Evolutionary conservation across 2,113 vertebrate species (phyloP).

Genomic region (Sylvietta virens): DNA sequence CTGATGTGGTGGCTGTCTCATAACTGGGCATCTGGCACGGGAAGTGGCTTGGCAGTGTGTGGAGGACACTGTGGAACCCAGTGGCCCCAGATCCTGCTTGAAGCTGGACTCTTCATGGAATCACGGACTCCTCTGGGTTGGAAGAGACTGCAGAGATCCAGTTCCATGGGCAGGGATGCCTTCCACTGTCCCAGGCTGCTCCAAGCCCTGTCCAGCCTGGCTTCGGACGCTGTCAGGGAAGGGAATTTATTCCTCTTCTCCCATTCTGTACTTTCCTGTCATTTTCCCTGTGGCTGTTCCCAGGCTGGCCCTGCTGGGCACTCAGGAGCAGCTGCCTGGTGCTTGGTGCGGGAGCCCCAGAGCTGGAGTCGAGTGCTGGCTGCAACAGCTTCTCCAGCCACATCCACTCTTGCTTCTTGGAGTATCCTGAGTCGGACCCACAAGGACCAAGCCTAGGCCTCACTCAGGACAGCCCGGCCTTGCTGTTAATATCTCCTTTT

Average conservation of each 20-base stretch:
- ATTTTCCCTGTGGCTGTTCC: accelerated
- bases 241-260: neutral
- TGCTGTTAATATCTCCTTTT: accelerated
- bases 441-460: neutral
- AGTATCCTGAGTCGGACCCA: accelerated
- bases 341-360: neutral
- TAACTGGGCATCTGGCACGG: neutral
- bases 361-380: neutral
- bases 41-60: neutral
- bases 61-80: accelerated
- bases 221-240: neutral
- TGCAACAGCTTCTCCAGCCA: neutral
- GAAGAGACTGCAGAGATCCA: neutral
- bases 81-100: accelerated
- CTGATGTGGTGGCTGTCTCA: constrained; percentile 59
- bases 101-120: neutral
- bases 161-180: neutral
- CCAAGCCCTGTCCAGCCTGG: neutral
- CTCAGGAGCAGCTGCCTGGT: neutral
- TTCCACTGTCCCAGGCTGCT: neutral
- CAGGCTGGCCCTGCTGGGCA: neutral
- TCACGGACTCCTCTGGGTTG: neutral
- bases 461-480: neutral
- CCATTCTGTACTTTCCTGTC: accelerated
- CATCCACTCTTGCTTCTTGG: accelerated